Conservation (phyloP, 2,888 invertebrate species). For the Himalopsyche kuldschensis region DNA sequence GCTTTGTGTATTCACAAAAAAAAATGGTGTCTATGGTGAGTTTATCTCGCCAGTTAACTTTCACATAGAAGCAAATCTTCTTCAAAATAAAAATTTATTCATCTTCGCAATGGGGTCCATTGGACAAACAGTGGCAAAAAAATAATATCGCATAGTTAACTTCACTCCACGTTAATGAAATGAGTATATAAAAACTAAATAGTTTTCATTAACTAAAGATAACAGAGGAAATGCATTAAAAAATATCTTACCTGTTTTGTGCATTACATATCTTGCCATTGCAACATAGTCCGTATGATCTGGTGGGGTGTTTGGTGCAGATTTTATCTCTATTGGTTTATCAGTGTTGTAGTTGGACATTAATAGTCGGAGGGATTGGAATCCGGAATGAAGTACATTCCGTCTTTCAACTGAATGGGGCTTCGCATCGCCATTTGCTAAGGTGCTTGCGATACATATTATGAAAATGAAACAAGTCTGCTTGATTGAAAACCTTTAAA, state of each 20-base stretch:
- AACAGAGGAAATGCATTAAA: neutral
- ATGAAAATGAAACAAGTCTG: neutral
- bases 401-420: neutral
- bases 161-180: neutral
- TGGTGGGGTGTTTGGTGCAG: neutral
- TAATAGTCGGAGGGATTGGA: neutral
- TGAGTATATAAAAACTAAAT: no score
- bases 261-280: conserved; percentile 30
- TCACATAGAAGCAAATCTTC: no score
- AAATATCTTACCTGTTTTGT: conserved; percentile 7
- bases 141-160: no score
- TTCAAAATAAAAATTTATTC: no score
- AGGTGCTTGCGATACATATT: neutral
- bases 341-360: neutral
- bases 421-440: neutral
- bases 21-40: no score
- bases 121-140: no score
- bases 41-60: no score
- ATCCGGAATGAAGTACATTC: neutral
- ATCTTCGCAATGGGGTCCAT: no score
- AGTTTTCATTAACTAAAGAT: no score
- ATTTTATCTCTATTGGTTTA: neutral
- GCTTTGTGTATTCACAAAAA: no score
- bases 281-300: conserved; percentile 23
- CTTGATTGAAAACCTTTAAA: neutral